Percentiles rank a stretch among this genome's conserved stretches.
These are phyloP conservation scores for Petrosia ficiformis DNA, from an alignment of 37 sponge, comb jelly and placozoan species.

Conservation along the genomic window DNA sequence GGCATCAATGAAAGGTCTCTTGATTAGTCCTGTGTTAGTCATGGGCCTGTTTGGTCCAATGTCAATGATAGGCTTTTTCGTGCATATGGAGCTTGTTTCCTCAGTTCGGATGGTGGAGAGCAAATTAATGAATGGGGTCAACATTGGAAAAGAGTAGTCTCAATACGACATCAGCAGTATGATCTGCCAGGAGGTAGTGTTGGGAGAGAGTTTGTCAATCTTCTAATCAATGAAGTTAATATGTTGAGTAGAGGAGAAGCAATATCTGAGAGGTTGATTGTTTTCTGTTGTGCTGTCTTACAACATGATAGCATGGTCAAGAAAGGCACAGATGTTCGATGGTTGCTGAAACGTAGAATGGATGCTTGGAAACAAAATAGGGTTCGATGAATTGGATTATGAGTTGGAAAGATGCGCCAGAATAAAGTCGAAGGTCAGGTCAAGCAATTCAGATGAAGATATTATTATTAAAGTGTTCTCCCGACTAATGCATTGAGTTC, in stretches of 20 bases:
- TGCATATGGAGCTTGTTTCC: too few relatives aligned
- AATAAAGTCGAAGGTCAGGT: too few relatives aligned
- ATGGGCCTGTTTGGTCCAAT: too few relatives aligned
- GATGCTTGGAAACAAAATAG: conserved; percentile 11
- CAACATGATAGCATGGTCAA: conserved; percentile 13
- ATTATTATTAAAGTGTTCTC: too few relatives aligned
- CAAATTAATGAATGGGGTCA: not conserved
- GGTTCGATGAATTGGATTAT: too few relatives aligned
- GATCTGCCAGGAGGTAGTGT: not conserved
- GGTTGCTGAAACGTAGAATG: not conserved
- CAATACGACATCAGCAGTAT: not conserved
- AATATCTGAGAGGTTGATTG: not conserved
- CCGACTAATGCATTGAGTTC: too few relatives aligned
- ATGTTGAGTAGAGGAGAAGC: not conserved
- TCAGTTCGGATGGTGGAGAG: too few relatives aligned
- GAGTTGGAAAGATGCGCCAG: too few relatives aligned
- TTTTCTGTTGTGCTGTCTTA: conserved; percentile 8
- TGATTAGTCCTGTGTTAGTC: too few relatives aligned
- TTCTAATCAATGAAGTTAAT: not conserved
- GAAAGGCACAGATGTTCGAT: conserved; percentile 11
- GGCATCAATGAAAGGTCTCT: too few relatives aligned
- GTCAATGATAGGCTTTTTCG: too few relatives aligned
- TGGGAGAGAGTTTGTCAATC: not conserved
- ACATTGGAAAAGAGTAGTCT: not conserved
- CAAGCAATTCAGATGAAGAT: too few relatives aligned